Evolutionary conservation across 2,888 invertebrate genomes (phyloP).

Genomic region (Amphipoea oculea): DNA sequence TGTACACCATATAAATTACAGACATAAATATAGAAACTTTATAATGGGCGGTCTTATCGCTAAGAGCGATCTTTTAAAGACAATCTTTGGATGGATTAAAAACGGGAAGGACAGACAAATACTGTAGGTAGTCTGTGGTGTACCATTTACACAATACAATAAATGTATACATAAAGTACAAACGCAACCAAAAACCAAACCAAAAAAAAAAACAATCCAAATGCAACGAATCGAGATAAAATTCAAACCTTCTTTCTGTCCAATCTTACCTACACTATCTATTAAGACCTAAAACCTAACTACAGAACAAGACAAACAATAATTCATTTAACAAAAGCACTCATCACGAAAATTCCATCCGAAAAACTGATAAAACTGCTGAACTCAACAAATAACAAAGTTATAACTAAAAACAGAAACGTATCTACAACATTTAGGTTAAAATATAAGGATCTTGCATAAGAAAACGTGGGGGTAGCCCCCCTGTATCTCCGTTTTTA

Average conservation of each 20-base stretch:
- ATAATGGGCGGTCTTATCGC: no score
- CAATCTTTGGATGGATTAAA: no score
- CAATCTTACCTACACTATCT: not conserved
- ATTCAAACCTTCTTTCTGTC: not conserved
- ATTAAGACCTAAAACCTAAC: conserved; percentile 3
- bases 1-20: no score
- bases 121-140: no score
- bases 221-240: not conserved
- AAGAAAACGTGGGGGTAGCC: conserved; percentile 86
- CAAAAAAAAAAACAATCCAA: no score
- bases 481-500: conserved; percentile 90
- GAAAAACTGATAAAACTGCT: conserved; percentile 58
- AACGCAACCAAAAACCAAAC: no score
- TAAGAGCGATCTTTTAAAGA: no score
- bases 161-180: no score
- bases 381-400: conserved; percentile 64
- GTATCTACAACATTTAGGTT: conserved; percentile 86
- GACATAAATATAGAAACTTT: no score
- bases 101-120: no score
- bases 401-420: conserved; percentile 67
- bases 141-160: no score
- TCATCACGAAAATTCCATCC: conserved; percentile 42
- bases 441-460: conserved; percentile 91
- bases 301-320: conserved; percentile 25
- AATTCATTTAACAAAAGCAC: conserved; percentile 31